phyloP scores from a whole-genome alignment of 1,140 invertebrate species.

The Oreohelix idahoensis region DNA sequence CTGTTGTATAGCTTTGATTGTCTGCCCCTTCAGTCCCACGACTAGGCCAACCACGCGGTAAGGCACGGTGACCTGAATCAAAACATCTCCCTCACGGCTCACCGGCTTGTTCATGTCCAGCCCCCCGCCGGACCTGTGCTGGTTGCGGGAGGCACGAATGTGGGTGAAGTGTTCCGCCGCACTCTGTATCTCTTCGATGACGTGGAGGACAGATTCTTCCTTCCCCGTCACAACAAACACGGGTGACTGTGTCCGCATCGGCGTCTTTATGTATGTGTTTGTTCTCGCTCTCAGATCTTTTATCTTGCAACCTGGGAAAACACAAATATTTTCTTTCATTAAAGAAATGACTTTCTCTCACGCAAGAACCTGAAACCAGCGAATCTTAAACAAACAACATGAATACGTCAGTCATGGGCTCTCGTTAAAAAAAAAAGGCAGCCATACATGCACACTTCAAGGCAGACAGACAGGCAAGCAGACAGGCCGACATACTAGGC shows the following conservation, averaged over 20 bases:
- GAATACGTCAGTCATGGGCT: too few relatives aligned
- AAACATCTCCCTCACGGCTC: constrained; percentile 92
- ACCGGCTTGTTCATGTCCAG: constrained; percentile 72
- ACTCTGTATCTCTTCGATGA: constrained; percentile 97
- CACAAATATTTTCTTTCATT: too few relatives aligned
- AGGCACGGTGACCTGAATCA: constrained; percentile 97
- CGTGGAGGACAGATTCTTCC: constrained; percentile 96
- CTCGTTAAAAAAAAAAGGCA: too few relatives aligned
- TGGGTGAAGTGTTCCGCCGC: constrained; percentile 99
- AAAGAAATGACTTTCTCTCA: too few relatives aligned
- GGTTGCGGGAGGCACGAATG: constrained; percentile 90
- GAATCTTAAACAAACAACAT: too few relatives aligned
- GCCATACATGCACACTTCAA: too few relatives aligned
- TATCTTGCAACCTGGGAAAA: constrained; percentile 97
- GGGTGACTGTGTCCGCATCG: constrained; percentile 97
- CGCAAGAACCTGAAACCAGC: too few relatives aligned
- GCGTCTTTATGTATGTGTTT: constrained; percentile 99
- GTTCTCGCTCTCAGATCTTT: constrained; percentile 98
- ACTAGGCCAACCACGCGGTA: constrained; percentile 98
- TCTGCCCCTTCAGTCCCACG: constrained; percentile 98
- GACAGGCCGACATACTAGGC: too few relatives aligned
- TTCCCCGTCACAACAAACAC: constrained; percentile 99
- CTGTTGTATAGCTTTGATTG: constrained; percentile 99
- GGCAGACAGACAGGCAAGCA: too few relatives aligned
- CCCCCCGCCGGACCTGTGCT: constrained; percentile 43